phyloP scores from a whole-genome alignment of 2,113 vertebrate species.

The Eonycteris spelaea region DNA sequence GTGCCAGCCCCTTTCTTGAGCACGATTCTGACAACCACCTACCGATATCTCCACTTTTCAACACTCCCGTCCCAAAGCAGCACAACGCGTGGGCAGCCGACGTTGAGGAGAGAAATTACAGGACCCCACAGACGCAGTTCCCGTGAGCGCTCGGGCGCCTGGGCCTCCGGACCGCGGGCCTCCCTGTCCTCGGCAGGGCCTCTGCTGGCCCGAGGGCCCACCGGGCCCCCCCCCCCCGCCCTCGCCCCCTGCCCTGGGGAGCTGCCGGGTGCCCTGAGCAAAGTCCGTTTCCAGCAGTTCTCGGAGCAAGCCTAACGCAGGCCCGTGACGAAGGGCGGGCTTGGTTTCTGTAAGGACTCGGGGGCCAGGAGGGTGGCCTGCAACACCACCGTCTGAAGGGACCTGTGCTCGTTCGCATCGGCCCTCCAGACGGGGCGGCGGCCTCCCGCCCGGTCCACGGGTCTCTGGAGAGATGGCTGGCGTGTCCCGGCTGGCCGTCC shows the following conservation, averaged over 20 bases:
- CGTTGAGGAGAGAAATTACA: too few relatives aligned
- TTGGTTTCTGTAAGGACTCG: too few relatives aligned
- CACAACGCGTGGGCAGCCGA: rapidly evolving
- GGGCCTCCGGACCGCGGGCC: rapidly evolving
- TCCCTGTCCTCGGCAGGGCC: neutral
- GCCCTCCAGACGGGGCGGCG: neutral
- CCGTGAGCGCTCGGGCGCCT: rapidly evolving
- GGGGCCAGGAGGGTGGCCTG: neutral
- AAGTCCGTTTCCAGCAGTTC: neutral
- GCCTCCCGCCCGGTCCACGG: neutral
- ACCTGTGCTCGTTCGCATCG: too few relatives aligned
- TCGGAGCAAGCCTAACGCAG: neutral
- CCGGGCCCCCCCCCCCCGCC: neutral
- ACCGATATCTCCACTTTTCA: neutral
- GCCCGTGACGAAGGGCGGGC: rapidly evolving
- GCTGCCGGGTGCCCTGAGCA: too few relatives aligned
- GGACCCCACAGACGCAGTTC: too few relatives aligned
- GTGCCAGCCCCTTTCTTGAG: neutral
- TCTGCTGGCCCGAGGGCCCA: too few relatives aligned
- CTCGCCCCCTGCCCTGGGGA: neutral
- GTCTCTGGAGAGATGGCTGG: neutral
- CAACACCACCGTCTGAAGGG: neutral
- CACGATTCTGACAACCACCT: neutral
- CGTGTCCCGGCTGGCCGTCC: neutral
- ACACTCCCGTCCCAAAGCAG: neutral